Percentiles rank a stretch among this genome's conserved stretches.
These are phyloP conservation scores for Agrotis puta DNA, from an alignment of 2,888 invertebrate genomes.

Conservation along the genomic window DNA sequence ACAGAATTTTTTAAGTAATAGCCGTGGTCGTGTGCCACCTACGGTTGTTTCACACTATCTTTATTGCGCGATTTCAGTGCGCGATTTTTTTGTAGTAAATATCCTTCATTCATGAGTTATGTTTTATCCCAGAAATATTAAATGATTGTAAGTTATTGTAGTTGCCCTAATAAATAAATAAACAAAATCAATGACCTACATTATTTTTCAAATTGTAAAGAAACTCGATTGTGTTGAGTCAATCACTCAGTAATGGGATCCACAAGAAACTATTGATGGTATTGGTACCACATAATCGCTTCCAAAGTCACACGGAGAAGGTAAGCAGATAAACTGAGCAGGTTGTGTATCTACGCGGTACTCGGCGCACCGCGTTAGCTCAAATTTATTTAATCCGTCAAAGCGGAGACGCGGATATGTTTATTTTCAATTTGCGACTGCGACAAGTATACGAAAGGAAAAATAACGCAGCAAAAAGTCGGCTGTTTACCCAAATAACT, in stretches of 20 bases:
- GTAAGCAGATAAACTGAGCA: conserved; percentile 1
- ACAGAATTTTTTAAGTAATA: too few relatives aligned
- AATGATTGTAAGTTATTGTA: too few relatives aligned
- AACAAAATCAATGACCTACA: too few relatives aligned
- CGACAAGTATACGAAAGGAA: conserved; percentile 40
- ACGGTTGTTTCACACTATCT: too few relatives aligned
- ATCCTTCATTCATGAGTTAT: background rate
- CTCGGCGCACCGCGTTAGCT: conserved; percentile 1
- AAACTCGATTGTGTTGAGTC: background rate
- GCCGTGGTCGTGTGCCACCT: too few relatives aligned
- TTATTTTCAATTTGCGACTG: conserved; percentile 76
- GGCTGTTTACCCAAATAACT: conserved; percentile 58
- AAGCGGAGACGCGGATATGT: conserved; percentile 72
- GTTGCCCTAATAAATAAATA: too few relatives aligned
- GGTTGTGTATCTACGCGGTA: conserved; percentile 1
- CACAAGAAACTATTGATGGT: conserved; percentile 3
- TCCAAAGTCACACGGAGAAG: conserved; percentile 6
- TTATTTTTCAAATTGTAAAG: too few relatives aligned
- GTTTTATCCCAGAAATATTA: too few relatives aligned
- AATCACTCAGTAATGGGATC: background rate
- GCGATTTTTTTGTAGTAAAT: too few relatives aligned
- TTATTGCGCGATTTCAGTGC: too few relatives aligned
- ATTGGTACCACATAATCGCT: background rate
- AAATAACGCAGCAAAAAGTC: conserved; percentile 48
- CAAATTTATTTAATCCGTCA: conserved; percentile 70